phyloP scores from a whole-genome alignment of 2,113 vertebrate species.

The Triplophysa tibetana region DNA sequence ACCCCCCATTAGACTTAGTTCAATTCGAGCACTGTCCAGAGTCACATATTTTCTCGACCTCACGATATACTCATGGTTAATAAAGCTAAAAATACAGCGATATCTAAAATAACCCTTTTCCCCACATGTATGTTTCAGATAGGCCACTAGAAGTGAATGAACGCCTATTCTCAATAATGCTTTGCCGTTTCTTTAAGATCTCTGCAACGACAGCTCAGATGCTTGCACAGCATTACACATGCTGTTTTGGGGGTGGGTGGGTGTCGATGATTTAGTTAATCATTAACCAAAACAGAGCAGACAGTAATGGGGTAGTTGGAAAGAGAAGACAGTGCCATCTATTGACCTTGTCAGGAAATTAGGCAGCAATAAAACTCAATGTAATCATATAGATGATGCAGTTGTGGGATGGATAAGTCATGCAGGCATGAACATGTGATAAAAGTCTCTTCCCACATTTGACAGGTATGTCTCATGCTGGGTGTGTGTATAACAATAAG shows the following conservation, averaged over 20 bases:
- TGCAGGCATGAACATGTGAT: neutral
- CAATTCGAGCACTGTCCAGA: no score
- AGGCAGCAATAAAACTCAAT: neutral
- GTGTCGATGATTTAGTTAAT: conserved; percentile 10
- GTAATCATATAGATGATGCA: neutral
- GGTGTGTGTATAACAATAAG: neutral
- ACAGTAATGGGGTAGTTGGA: conserved; percentile 13
- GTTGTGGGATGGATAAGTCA: neutral
- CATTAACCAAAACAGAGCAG: conserved; percentile 13
- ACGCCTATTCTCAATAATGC: neutral
- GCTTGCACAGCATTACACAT: neutral
- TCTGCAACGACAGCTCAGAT: neutral
- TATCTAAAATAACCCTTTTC: no score
- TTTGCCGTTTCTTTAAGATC: neutral
- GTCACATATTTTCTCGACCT: no score
- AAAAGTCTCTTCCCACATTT: neutral
- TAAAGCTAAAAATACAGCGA: no score
- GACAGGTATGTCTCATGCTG: neutral
- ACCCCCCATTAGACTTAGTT: no score
- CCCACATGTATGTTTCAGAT: no score
- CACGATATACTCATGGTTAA: no score
- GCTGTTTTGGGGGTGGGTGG: neutral
- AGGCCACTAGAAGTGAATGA: no score
- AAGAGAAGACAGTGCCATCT: conserved; percentile 57
- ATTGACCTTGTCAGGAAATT: conserved; percentile 38